Evolutionary conservation across 2,113 vertebrate species (phyloP).

Genomic region (Lampris incognitus): DNA sequence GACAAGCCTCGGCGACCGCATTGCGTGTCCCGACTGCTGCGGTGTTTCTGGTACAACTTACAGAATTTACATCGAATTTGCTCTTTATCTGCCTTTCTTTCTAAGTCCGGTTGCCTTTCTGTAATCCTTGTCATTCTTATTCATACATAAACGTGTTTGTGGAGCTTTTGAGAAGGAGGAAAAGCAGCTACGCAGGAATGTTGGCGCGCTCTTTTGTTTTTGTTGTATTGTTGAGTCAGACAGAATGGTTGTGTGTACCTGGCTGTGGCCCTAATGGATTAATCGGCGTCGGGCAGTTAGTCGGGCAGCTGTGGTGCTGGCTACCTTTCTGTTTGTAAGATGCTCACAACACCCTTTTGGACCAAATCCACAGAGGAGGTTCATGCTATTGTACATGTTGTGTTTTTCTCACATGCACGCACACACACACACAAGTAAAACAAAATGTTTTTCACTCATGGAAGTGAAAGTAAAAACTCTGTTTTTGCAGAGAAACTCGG

Average conservation of each 20-base stretch:
- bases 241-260: constrained; percentile 8
- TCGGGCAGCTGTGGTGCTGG: neutral
- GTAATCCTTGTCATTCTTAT: constrained; percentile 31
- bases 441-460: neutral
- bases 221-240: neutral
- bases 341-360: neutral
- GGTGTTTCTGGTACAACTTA: constrained; percentile 32
- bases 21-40: constrained; percentile 18
- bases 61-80: constrained; percentile 15
- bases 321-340: neutral
- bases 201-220: neutral
- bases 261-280: neutral
- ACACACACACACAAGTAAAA: neutral
- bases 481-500: neutral
- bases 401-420: neutral
- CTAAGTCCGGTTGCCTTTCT: constrained; percentile 19
- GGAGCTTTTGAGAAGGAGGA: neutral
- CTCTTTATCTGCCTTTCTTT: constrained; percentile 17
- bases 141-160: constrained; percentile 20
- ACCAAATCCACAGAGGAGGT: neutral
- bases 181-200: neutral
- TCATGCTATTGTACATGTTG: neutral
- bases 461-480: too few species aligned
- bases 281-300: neutral
- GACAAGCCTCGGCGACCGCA: constrained; percentile 44